These are phyloP conservation scores for Calameuta filiformis DNA, from an alignment of 2,888 invertebrate species.

Conservation along the genomic window DNA sequence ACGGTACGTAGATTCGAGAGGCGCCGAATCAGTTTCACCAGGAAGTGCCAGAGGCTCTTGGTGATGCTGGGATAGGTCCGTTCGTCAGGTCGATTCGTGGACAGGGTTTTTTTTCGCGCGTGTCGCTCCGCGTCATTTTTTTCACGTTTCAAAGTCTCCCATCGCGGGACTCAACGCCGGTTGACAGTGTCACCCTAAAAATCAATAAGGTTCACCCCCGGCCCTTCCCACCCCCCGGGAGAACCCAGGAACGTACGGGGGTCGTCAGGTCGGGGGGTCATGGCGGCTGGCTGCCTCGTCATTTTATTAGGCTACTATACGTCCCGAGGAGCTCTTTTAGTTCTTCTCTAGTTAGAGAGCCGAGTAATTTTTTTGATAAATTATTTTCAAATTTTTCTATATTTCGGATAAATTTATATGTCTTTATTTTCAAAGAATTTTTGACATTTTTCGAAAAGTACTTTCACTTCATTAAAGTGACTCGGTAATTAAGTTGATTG, in stretches of 20 bases:
- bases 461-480: not conserved
- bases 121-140: constrained; percentile 63
- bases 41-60: not conserved
- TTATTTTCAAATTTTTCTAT: not conserved
- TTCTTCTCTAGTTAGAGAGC: not conserved
- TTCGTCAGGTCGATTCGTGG: constrained; percentile 12
- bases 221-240: constrained; percentile 64
- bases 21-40: not conserved
- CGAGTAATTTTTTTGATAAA: not conserved
- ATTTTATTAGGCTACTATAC: constrained; percentile 53
- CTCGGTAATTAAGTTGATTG: not conserved
- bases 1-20: constrained; percentile 9
- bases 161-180: constrained; percentile 69
- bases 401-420: not conserved
- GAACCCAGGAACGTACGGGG: constrained; percentile 43
- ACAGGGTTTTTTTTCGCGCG: constrained; percentile 44
- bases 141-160: constrained; percentile 67
- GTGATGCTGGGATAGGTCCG: constrained; percentile 2
- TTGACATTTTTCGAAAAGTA: not conserved
- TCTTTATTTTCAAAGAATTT: not conserved
- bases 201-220: constrained; percentile 73
- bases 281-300: constrained; percentile 49
- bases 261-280: constrained; percentile 42
- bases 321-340: constrained; percentile 11
- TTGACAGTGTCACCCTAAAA: constrained; percentile 77